Evolutionary conservation across 37 sponge, comb jelly and placozoan genomes (phyloP).

Genomic region (Axinella damicornis): DNA sequence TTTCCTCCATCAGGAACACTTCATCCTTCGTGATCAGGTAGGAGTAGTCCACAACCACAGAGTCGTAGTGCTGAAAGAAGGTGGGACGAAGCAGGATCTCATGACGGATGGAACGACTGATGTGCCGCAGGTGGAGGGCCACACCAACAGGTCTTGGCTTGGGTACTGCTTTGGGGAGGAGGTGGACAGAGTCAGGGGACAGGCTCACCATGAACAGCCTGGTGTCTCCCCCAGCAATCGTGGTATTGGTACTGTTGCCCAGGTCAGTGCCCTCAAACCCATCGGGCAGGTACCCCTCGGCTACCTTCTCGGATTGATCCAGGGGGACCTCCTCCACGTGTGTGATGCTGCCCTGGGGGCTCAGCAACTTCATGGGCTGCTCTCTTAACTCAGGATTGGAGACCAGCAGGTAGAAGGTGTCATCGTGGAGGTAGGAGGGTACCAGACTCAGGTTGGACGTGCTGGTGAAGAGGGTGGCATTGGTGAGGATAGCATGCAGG

Average conservation of each 20-base stretch:
- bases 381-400: conserved; percentile 54
- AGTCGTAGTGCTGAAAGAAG: conserved; percentile 63
- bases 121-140: conserved; percentile 39
- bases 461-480: conserved; percentile 17
- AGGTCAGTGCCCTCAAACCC: conserved; percentile 45
- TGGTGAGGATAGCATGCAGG: conserved; percentile 16
- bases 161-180: conserved; percentile 19
- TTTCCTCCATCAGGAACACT: conserved; percentile 26
- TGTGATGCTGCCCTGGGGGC: conserved; percentile 2
- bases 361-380: conserved; percentile 31
- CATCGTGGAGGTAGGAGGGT: not conserved
- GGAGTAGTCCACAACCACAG: conserved; percentile 52
- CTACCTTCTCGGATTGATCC: conserved; percentile 62
- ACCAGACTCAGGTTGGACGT: conserved; percentile 24
- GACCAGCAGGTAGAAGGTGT: conserved; percentile 37
- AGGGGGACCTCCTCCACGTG: conserved; percentile 21
- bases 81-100: conserved; percentile 47
- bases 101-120: conserved; percentile 27
- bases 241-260: conserved; percentile 47
- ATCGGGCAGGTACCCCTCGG: conserved; percentile 58
- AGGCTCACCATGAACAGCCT: conserved; percentile 46
- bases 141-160: conserved; percentile 59
- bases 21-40: conserved; percentile 42
- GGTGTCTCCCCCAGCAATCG: conserved; percentile 67
- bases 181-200: not conserved